phyloP scores from a whole-genome alignment of 2,113 vertebrate species.

The Vulpes lagopus region DNA sequence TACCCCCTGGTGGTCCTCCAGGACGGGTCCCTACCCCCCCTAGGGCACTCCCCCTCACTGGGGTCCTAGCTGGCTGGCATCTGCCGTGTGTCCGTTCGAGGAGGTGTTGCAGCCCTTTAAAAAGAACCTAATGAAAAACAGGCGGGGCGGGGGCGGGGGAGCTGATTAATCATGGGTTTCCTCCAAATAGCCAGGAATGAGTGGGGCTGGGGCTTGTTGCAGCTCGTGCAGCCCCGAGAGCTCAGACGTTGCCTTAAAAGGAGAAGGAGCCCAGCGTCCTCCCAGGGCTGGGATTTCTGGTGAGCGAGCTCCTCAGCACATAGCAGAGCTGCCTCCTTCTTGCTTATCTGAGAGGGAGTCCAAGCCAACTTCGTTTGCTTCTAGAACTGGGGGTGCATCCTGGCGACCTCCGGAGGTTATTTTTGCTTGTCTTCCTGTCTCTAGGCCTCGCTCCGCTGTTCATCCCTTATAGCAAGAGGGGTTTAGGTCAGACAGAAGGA shows the following conservation, averaged over 20 bases:
- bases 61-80: background rate
- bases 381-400: background rate
- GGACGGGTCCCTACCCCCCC: background rate
- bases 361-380: slow-evolving; percentile 46
- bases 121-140: slow-evolving; percentile 86
- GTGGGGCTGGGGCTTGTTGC: slow-evolving; percentile 68
- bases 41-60: background rate
- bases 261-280: slow-evolving; percentile 83
- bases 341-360: slow-evolving; percentile 35
- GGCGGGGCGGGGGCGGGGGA: slow-evolving; percentile 50
- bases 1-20: background rate
- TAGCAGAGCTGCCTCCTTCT: slow-evolving; percentile 11
- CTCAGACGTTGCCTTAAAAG: slow-evolving; percentile 90
- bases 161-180: slow-evolving; percentile 83
- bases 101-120: slow-evolving; percentile 82
- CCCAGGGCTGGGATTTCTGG: slow-evolving; percentile 76
- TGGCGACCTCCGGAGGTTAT: background rate
- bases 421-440: background rate
- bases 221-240: slow-evolving; percentile 64
- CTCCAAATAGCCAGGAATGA: slow-evolving; percentile 88
- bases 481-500: background rate
- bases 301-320: slow-evolving; percentile 18
- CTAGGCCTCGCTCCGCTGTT: background rate
- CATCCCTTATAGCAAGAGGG: background rate
- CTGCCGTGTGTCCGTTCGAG: background rate